These are phyloP conservation scores for Apteryx mantelli DNA, from an alignment of 2,113 vertebrate species.

Conservation along the genomic window DNA sequence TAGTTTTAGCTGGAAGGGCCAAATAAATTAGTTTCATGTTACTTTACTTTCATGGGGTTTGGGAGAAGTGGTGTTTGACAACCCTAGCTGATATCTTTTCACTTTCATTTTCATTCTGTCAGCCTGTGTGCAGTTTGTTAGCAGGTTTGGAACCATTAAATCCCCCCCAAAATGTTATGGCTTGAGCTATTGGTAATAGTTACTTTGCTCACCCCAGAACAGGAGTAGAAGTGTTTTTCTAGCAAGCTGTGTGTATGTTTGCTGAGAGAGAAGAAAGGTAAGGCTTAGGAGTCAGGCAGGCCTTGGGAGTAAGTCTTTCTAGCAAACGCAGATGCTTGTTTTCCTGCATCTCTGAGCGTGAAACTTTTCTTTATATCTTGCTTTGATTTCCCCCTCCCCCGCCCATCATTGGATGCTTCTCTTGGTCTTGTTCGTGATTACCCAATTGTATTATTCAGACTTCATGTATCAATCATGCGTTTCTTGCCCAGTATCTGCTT, in stretches of 20 bases:
- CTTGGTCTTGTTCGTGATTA: neutral
- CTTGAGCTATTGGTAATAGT: neutral
- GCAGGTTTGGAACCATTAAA: neutral
- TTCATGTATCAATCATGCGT: neutral
- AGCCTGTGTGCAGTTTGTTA: neutral
- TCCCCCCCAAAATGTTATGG: accelerated
- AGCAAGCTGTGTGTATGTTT: neutral
- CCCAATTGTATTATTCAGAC: neutral
- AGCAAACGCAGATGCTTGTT: neutral
- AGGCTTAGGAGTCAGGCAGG: neutral
- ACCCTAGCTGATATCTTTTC: neutral
- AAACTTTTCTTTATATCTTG: neutral
- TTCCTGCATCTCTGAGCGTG: neutral
- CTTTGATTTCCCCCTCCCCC: accelerated
- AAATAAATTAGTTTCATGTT: neutral
- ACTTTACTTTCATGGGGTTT: neutral
- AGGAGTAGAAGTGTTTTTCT: neutral
- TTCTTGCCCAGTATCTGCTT: neutral
- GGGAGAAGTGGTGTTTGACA: neutral
- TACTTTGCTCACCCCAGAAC: neutral
- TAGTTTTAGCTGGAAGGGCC: neutral
- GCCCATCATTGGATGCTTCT: neutral
- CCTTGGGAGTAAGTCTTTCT: neutral
- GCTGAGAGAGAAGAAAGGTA: neutral
- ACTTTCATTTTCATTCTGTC: neutral